These are phyloP conservation scores for Troglohyphantes excavatus DNA, from an alignment of 2,888 invertebrate species.

Conservation along the genomic window DNA sequence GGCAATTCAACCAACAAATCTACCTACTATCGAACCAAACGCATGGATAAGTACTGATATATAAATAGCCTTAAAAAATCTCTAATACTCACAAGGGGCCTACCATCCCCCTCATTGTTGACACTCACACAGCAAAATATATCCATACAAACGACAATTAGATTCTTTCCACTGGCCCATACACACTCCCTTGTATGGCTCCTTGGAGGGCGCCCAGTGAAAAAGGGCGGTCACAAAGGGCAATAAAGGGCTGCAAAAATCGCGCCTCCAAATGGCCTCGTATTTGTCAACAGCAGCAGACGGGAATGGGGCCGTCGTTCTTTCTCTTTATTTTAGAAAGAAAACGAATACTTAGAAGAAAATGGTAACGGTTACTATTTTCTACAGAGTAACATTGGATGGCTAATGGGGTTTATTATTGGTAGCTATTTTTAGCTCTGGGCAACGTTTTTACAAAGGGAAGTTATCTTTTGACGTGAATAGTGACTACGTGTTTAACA, in stretches of 20 bases:
- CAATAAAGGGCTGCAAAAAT: constrained; percentile 67
- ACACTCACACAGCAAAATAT: constrained; percentile 5
- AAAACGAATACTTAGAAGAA: background rate
- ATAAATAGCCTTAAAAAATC: background rate
- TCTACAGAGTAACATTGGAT: background rate
- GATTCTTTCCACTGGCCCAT: constrained; percentile 2
- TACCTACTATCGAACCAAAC: too few relatives aligned
- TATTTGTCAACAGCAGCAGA: constrained; percentile 64
- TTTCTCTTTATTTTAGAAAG: background rate
- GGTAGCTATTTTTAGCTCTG: background rate
- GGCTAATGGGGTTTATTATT: background rate
- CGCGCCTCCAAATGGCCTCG: constrained; percentile 56
- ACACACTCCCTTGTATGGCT: background rate
- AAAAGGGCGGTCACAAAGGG: constrained; percentile 3
- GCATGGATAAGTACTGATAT: too few relatives aligned
- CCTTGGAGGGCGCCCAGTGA: constrained; percentile 16
- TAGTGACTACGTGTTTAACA: too few relatives aligned
- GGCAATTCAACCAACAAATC: too few relatives aligned
- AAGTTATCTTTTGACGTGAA: too few relatives aligned
- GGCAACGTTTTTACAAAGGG: too few relatives aligned
- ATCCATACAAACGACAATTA: constrained; percentile 34
- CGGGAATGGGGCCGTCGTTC: constrained; percentile 10
- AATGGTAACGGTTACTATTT: background rate
- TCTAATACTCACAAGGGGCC: background rate
- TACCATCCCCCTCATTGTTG: background rate